Evolutionary conservation across 1,140 invertebrate species (phyloP).

Genomic region (Drosophila ohnishii): DNA sequence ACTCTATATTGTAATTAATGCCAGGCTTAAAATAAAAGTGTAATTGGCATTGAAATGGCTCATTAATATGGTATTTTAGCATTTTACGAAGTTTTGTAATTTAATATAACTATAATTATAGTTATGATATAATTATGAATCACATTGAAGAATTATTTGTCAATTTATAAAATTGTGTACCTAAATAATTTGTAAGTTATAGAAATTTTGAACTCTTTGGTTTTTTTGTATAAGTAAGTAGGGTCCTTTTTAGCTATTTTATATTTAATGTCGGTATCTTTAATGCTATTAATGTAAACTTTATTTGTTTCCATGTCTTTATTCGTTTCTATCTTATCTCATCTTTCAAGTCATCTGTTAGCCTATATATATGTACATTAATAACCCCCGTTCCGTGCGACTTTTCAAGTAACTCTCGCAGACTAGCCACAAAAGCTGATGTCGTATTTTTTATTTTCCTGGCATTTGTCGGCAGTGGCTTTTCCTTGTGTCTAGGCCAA

Average conservation of each 20-base stretch:
- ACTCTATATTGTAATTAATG: no score
- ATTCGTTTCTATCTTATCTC: not conserved
- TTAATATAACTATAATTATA: no score
- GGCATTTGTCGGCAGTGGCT: constrained; percentile 41
- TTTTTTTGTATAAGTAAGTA: no score
- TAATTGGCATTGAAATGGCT: no score
- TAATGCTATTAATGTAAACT: constrained; percentile 1
- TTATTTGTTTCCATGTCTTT: constrained; percentile 7
- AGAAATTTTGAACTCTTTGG: no score
- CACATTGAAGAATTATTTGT: no score
- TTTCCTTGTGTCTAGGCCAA: constrained; percentile 49
- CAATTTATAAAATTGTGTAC: no score
- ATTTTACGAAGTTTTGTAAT: no score
- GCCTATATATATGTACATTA: not conserved
- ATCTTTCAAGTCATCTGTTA: constrained; percentile 5
- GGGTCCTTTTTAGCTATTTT: not conserved
- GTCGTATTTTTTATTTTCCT: constrained; percentile 20
- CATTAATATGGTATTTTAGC: no score
- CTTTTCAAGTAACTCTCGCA: constrained; percentile 26
- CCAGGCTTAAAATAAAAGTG: no score
- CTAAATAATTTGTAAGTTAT: no score
- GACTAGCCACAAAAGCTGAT: constrained; percentile 3
- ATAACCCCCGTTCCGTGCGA: not conserved
- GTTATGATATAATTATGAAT: no score
- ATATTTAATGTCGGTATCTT: not conserved